Evolutionary conservation across 2,113 vertebrate species (phyloP).

Genomic region (Anoplopoma fimbria): DNA sequence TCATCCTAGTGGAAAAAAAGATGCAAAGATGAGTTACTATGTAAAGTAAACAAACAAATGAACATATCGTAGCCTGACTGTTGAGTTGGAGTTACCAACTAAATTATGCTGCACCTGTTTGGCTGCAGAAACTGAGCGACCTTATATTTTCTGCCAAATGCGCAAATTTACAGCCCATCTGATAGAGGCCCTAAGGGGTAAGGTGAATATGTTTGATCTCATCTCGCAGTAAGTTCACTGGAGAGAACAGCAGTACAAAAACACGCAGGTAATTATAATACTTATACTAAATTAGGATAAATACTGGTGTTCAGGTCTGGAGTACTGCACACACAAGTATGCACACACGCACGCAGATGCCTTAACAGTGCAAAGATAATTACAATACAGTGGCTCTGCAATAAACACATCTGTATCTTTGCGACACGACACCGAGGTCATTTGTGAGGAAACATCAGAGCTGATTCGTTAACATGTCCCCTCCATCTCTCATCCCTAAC

Average conservation of each 20-base stretch:
- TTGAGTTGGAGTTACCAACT: background rate
- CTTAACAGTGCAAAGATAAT: background rate
- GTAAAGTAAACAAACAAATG: background rate
- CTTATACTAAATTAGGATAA: background rate
- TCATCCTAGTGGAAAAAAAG: background rate
- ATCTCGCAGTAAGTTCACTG: background rate
- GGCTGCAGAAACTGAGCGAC: background rate
- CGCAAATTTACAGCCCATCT: background rate
- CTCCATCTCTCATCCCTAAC: background rate
- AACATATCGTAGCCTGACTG: background rate
- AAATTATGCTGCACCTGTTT: background rate
- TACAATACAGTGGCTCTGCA: background rate
- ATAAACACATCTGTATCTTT: background rate
- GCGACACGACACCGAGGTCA: background rate
- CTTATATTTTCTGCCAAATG: background rate
- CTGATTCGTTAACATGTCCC: background rate
- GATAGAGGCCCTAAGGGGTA: background rate
- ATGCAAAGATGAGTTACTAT: background rate
- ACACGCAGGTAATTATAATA: background rate
- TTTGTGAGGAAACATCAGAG: background rate
- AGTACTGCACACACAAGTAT: constrained; percentile 19
- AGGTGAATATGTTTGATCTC: background rate
- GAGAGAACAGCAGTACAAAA: background rate
- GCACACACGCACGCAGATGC: background rate
- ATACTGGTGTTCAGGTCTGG: constrained; percentile 11